These are phyloP conservation scores for Leptura quadrifasciata DNA, from an alignment of 2,888 invertebrate species.

Conservation along the genomic window DNA sequence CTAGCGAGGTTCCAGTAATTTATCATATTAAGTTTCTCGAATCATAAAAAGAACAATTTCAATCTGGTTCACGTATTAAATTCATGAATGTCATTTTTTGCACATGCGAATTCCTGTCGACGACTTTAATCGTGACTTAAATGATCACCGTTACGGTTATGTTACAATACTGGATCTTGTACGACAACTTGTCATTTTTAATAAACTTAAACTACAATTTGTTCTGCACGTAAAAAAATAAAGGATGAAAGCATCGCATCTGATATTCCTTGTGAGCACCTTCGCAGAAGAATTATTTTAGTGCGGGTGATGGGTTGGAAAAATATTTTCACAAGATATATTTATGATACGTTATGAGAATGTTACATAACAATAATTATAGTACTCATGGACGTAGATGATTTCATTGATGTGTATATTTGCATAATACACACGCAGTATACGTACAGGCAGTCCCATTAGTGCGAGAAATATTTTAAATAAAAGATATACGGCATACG, in stretches of 20 bases:
- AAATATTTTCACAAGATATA: background rate
- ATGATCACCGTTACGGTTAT: constrained; percentile 34
- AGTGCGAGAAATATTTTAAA: too few relatives aligned
- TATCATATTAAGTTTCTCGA: constrained; percentile 8
- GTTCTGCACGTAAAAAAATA: constrained; percentile 35
- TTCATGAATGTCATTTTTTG: constrained; percentile 34
- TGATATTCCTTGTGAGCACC: constrained; percentile 21
- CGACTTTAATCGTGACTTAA: constrained; percentile 30
- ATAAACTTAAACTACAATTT: constrained; percentile 40
- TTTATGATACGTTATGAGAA: background rate
- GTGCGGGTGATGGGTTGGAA: background rate
- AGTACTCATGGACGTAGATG: background rate
- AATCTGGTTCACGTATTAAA: constrained; percentile 38
- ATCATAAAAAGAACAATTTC: constrained; percentile 12
- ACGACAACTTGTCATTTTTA: constrained; percentile 42
- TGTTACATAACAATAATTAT: background rate
- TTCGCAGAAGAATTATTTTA: constrained; percentile 6
- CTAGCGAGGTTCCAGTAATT: background rate
- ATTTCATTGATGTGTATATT: background rate
- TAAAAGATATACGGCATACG: too few relatives aligned
- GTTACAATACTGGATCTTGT: constrained; percentile 37
- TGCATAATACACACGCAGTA: too few relatives aligned
- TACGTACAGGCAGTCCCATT: too few relatives aligned
- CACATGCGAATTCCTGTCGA: constrained; percentile 31
- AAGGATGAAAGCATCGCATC: constrained; percentile 3